These are phyloP conservation scores for Torymus auratus DNA, from an alignment of 2,888 invertebrate genomes.

Conservation along the genomic window DNA sequence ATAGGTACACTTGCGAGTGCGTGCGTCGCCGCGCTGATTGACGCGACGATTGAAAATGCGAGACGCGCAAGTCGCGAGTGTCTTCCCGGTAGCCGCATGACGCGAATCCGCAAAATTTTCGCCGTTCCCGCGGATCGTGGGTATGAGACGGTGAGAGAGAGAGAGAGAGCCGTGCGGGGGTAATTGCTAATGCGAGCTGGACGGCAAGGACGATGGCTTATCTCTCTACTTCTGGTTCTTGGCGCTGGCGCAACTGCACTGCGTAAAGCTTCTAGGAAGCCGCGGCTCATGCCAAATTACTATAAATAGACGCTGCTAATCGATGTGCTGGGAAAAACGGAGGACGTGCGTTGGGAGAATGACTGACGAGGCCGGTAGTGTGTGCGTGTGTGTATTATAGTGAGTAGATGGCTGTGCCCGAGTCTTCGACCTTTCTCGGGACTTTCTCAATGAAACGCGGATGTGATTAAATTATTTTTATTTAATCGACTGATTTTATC, in stretches of 20 bases:
- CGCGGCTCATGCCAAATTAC: conserved; percentile 71
- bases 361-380: conserved; percentile 39
- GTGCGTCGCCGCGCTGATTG: conserved; percentile 70
- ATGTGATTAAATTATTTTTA: too few relatives aligned
- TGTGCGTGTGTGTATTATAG: too few relatives aligned
- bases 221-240: not conserved
- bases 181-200: conserved; percentile 15
- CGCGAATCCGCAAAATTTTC: conserved; percentile 71
- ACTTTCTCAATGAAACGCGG: too few relatives aligned
- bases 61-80: conserved; percentile 63
- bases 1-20: not conserved
- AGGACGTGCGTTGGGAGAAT: conserved; percentile 27
- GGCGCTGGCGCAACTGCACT: not conserved
- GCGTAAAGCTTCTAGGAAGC: conserved; percentile 65
- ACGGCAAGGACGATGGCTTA: conserved; percentile 73
- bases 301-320: conserved; percentile 73
- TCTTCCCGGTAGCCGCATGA: conserved; percentile 75
- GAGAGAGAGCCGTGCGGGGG: not conserved
- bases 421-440: too few relatives aligned
- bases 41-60: conserved; percentile 71
- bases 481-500: too few relatives aligned
- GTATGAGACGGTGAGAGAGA: conserved; percentile 41
- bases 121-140: conserved; percentile 55
- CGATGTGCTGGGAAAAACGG: conserved; percentile 66
- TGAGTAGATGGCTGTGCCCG: too few relatives aligned